Percentiles rank a stretch among this genome's conserved stretches.
These are phyloP conservation scores for Coluber constrictor DNA, from an alignment of 2,797 vertebrate species.

Conservation along the genomic window DNA sequence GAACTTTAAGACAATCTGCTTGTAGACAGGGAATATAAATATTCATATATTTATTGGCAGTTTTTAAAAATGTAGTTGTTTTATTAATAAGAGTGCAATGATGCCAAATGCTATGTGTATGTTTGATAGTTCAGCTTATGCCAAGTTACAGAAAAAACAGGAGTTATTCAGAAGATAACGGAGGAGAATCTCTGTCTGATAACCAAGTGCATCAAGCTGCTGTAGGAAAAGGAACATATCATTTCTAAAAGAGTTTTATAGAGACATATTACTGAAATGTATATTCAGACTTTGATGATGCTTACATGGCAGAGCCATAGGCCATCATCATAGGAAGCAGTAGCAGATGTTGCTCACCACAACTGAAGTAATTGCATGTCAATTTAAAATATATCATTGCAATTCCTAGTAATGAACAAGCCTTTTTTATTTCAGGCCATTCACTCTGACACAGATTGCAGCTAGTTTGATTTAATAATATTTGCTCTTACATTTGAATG, in stretches of 20 bases:
- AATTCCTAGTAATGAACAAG: neutral
- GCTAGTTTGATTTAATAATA: slow-evolving; percentile 14
- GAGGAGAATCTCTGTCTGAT: neutral
- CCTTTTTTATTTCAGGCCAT: neutral
- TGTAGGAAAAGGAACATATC: neutral
- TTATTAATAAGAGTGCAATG: neutral
- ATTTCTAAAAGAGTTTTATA: neutral
- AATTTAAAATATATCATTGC: slow-evolving; percentile 17
- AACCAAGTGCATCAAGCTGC: neutral
- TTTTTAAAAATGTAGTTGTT: neutral
- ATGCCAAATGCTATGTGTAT: neutral
- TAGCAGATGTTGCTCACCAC: slow-evolving; percentile 18
- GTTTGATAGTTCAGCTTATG: neutral
- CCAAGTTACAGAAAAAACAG: neutral
- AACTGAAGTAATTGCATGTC: neutral
- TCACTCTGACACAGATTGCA: neutral
- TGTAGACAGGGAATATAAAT: neutral
- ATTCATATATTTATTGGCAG: neutral
- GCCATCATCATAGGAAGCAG: slow-evolving; percentile 1
- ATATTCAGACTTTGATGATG: neutral
- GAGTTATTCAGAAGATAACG: neutral
- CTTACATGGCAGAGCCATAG: slow-evolving; percentile 5
- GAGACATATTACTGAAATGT: neutral
- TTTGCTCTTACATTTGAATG: slow-evolving; percentile 48
- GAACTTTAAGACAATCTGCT: neutral